Evolutionary conservation across 2,888 invertebrate genomes (phyloP), one percentile per base, ranked within the genome.

Genomic region (Coremacera marginata): DNA sequence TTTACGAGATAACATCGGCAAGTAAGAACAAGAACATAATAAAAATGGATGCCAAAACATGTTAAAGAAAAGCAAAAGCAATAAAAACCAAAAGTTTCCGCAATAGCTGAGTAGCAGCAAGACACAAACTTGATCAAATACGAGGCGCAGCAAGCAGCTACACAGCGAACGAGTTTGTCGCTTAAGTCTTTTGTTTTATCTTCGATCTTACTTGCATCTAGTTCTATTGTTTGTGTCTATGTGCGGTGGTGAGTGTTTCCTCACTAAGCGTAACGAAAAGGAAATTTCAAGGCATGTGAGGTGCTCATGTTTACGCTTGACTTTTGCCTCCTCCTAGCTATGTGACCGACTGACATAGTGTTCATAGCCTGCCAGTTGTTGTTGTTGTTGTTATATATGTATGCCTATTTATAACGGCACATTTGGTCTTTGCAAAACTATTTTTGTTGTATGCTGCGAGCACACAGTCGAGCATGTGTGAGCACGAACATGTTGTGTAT

Each of bases 281-380:
- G 84, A 85, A 85, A 86, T 82, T 81, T 68, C 16, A 57, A 60
- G 55, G 44, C 49, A 60, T 19, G 44, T 60, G 3, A 16, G 60
- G 25, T 16, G 16, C 60, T 37, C 27, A 44, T 16, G 16, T 34
- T 19, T n/a, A 71, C 51, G 52, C 27, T 60, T 14, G 65, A 68
- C 22, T 34, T 57, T 60, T 70, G 52, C 57, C 22, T 55, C 57
- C 49, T 57, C 9, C 19, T 25, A 11, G 72, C 70, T 44, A 72
- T 52, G 63, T 84, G 85, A 85, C 84, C 84, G 86, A 86, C 84
- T 84, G 86, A 85, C 85, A 84, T 81, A 83, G 81, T 81, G 57
- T 71, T 37, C 14, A 44, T 27, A 16, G 57, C 31, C 25, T 52
- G 51, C 63, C 7, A 31, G 52, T 49, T 49, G 9, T 31, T 63